These are phyloP conservation scores for Odocoileus virginianus DNA, from an alignment of 2,113 vertebrate species.

Conservation along the genomic window DNA sequence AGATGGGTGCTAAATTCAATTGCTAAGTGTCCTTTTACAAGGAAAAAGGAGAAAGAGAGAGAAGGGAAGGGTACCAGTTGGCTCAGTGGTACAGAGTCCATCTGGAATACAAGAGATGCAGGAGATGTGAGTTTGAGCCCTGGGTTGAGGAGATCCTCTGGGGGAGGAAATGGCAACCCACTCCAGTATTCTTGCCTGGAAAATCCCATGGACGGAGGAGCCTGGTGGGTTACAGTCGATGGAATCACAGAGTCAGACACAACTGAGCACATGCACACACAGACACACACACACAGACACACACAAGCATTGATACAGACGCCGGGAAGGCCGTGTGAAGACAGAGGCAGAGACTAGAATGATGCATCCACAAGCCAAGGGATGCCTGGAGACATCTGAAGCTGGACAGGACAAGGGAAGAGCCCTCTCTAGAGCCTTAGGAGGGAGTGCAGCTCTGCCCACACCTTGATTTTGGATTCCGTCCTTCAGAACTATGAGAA, in stretches of 20 bases:
- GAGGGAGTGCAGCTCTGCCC: not conserved
- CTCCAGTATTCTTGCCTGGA: not conserved
- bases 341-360: not conserved
- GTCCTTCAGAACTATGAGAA: not conserved
- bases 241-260: not conserved
- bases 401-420: no score
- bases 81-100: not conserved
- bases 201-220: not conserved
- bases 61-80: not conserved
- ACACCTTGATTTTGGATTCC: not conserved
- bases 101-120: not conserved
- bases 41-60: not conserved
- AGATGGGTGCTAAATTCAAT: not conserved
- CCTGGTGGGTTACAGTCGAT: not conserved
- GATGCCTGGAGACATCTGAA: not conserved
- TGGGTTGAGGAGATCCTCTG: not conserved
- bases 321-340: not conserved
- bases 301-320: rapidly evolving
- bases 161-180: not conserved
- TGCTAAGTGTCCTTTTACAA: not conserved
- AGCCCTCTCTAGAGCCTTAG: not conserved
- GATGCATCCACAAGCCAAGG: not conserved
- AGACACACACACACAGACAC: no score
- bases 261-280: not conserved
- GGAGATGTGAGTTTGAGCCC: not conserved